Base-by-base conservation (phyloP, 2,888 invertebrate genomes). In the Trimorus sp. region DNA sequence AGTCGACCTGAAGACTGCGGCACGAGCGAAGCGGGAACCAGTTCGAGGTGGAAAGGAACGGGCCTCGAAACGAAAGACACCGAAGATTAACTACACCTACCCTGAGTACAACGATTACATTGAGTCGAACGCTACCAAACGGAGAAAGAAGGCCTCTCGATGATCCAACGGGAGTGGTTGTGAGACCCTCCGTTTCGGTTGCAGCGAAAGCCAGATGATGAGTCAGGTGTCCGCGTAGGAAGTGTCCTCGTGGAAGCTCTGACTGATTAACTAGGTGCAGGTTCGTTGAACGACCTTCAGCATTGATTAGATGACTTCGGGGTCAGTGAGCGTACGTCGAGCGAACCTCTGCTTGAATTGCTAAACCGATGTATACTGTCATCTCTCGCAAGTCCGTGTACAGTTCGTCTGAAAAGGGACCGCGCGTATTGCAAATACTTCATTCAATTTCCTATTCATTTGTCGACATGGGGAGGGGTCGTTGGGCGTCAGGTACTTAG, bases 51-150 rank as follows among this genome's bases (percentile, higher is more conserved):
- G 84, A 37, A 84, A 66, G n/a, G 90, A 88, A 1, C 87, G 91
- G 82, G 89, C 89, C 81, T 91, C 91, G 63, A 89, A 88, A 70
- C 86, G 91, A 84, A 89, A 88, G 79, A 84, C 89, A 73, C 89
- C 90, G 76, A 90, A 89, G 83, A 89, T 91, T 51, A 90, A 89
- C 86, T 91, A 91, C 85, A 88, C 85, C 73, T 90, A 89, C 82
- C 82, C 88, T 73, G 91, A 91, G 80, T 84, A 51, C 7, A 26
- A 42, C 14, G 69, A 58, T 4, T 15, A 42, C 16, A 49, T 36
- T 26, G 49, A 48, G n/a, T 1, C 53, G 15, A 65, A 12, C 7
- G 42, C 59, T 7, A 60, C 51, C 5, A 78, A 78, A 45, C 70
- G 78, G 11, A 88, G 89, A 38, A 91, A 87, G 79, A 90, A 86